Percentiles rank a stretch among this genome's conserved stretches.
Evolutionary conservation across 2,113 vertebrate genomes (phyloP).

Genomic region (Phrynosoma platyrhinos): DNA sequence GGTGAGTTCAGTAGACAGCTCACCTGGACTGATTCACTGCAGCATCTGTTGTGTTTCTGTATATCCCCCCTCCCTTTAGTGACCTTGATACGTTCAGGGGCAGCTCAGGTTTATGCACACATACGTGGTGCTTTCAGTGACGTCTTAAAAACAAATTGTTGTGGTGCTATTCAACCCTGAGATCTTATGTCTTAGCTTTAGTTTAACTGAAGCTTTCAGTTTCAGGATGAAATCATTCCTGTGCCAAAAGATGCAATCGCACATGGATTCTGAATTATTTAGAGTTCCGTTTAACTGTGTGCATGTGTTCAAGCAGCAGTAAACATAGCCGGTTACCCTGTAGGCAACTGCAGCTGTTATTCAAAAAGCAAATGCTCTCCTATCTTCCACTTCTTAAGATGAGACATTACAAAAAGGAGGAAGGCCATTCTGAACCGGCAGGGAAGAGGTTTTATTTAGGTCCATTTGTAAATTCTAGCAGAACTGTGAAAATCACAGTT

Average conservation of each 20-base stretch:
- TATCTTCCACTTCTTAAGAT: neutral
- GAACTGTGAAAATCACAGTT: neutral
- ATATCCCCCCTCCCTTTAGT: neutral
- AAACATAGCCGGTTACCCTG: conserved; percentile 4
- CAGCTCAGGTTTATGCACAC: neutral
- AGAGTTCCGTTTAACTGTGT: conserved; percentile 2
- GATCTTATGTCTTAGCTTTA: neutral
- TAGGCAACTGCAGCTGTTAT: conserved; percentile 13
- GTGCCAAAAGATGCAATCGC: neutral
- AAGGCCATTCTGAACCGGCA: neutral
- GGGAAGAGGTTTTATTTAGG: neutral
- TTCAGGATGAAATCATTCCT: neutral
- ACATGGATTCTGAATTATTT: conserved; percentile 5
- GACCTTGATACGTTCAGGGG: neutral
- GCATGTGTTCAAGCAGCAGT: neutral
- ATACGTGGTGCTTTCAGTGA: neutral
- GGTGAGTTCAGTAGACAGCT: neutral
- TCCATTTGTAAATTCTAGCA: neutral
- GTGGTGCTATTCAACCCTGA: conserved; percentile 11
- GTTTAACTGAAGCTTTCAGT: neutral
- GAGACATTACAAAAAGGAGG: neutral
- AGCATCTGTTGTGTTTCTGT: neutral
- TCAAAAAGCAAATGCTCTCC: neutral
- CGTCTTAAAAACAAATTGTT: conserved; percentile 4
- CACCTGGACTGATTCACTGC: neutral